Conservation (phyloP, 2,113 vertebrate species). For the Typhlomys cinereus region DNA sequence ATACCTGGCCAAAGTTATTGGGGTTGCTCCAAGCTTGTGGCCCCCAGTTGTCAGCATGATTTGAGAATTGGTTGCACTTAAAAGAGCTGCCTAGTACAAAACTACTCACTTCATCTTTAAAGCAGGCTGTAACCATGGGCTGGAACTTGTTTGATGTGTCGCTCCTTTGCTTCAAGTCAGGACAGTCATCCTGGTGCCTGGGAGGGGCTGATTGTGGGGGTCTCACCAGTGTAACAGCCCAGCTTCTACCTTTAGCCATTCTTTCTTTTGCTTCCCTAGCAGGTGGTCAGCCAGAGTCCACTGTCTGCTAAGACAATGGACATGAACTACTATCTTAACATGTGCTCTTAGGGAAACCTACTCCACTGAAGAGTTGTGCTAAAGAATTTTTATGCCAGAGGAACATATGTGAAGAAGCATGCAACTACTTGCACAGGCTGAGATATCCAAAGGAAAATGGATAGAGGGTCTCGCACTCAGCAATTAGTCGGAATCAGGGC, state of each 20-base stretch:
- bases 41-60: background rate
- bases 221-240: background rate
- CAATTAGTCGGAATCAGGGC: background rate
- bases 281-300: background rate
- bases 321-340: background rate
- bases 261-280: background rate
- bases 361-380: background rate
- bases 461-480: background rate
- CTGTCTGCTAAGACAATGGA: background rate
- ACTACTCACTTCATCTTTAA: background rate
- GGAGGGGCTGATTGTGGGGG: background rate
- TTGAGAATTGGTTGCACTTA: background rate
- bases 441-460: background rate
- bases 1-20: background rate
- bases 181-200: background rate
- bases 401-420: constrained; percentile 7
- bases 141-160: background rate
- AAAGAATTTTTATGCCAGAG: background rate
- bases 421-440: background rate
- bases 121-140: background rate
- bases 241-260: background rate
- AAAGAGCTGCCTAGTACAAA: background rate
- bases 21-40: background rate
- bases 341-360: background rate
- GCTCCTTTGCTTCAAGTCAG: background rate